Base-by-base conservation (phyloP, 1,140 invertebrate genomes). In the Lithobius niger region DNA sequence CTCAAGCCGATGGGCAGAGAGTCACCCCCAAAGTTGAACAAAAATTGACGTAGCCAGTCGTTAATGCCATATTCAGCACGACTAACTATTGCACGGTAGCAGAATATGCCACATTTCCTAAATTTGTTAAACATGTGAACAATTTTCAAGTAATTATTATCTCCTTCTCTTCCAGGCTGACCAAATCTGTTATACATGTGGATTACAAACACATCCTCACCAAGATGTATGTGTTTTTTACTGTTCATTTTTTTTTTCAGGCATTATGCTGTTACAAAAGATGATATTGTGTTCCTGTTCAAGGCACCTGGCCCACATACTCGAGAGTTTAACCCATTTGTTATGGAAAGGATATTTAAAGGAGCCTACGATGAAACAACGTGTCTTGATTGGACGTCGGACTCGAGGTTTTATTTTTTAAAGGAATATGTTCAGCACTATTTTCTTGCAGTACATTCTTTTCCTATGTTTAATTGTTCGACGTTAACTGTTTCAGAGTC, bases 311-410 rank as follows among this genome's bases (percentile, higher is more conserved):
- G 86, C 3, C 72, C 77, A 21, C 79, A 83, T 64, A 80, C 79
- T 1, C 82, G 85, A 25, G 79, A 90, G 64, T 93, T 83, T 65
- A 89, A 92, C 72, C 84, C 89, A 0, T 96, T 97, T 71, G 71
- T 84, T 2, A 80, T 96, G 74, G 82, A 88, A 66, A 72, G 82
- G 56, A 82, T 87, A 1, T 93, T 88, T 69, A 79, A 83, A 61
- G 83, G 82, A 31, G 77, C 84, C 22, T 79, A 77, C 59, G 86
- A 92, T 70, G 82, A 89, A 57, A 83, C 86, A 0, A 85, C 83
- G 0, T 91, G 80, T 66, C 62, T 97, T 19, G 82, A 89, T 69
- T 97, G 94, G 94, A 92, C 90, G 0, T 77, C 76, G 42, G 92
- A 97, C 71, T 96, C 92, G 0, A 84, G 67, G 77, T 79, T 54